Evolutionary conservation across 2,797 vertebrate species (phyloP).

Genomic region (Phalloptychus januarius): DNA sequence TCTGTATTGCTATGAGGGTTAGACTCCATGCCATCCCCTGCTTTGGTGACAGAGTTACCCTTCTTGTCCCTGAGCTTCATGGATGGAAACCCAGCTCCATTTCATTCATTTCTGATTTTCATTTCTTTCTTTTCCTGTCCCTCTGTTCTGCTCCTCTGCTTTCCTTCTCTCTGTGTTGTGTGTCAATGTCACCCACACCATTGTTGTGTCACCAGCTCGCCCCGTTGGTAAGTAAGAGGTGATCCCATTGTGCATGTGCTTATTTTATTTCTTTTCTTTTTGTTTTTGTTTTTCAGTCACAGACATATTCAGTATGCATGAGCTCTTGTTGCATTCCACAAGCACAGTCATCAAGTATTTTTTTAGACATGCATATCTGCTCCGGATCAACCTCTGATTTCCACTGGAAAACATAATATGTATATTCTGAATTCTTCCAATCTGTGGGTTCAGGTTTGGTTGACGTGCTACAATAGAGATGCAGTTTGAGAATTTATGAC

Average conservation of each 20-base stretch:
- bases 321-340: slow-evolving; percentile 57
- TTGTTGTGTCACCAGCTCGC: slow-evolving; percentile 96
- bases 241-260: slow-evolving; percentile 73
- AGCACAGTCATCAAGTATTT: slow-evolving; percentile 60
- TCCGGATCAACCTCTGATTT: slow-evolving; percentile 46
- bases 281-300: slow-evolving; percentile 55
- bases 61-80: slow-evolving; percentile 68
- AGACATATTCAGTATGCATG: slow-evolving; percentile 55
- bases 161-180: slow-evolving; percentile 69
- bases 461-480: slow-evolving; percentile 25
- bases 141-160: slow-evolving; percentile 78
- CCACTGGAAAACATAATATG: slow-evolving; percentile 17
- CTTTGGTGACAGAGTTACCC: slow-evolving; percentile 60
- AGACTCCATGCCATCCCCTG: slow-evolving; percentile 56
- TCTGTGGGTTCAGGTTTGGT: slow-evolving; percentile 30
- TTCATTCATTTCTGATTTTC: slow-evolving; percentile 93
- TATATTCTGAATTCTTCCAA: slow-evolving; percentile 33
- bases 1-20: slow-evolving; percentile 17
- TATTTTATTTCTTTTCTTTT: slow-evolving; percentile 31
- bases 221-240: slow-evolving; percentile 96
- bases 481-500: not conserved
- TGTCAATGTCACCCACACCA: slow-evolving; percentile 89
- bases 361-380: slow-evolving; percentile 52
- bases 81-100: slow-evolving; percentile 81
- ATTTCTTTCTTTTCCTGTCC: slow-evolving; percentile 88